phyloP scores from a whole-genome alignment of 2,888 invertebrate species.

The Pimpla rufipes region DNA sequence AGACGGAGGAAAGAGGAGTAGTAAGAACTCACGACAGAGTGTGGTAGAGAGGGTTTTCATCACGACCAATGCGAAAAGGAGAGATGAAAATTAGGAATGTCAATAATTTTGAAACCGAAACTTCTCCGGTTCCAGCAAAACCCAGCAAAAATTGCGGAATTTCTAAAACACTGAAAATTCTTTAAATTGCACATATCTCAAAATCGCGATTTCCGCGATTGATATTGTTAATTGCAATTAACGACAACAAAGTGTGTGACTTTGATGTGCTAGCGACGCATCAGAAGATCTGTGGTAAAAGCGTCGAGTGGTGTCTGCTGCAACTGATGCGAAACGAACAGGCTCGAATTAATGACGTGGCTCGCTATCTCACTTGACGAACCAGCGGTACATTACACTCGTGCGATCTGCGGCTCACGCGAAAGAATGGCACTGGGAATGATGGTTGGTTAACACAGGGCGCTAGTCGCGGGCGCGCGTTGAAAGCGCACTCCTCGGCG shows the following conservation, averaged over 20 bases:
- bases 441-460: conserved; percentile 54
- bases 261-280: conserved; percentile 29
- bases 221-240: conserved; percentile 51
- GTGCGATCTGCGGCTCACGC: conserved; percentile 13
- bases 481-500: conserved; percentile 34
- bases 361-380: conserved; percentile 41
- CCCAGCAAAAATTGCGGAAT: no score
- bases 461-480: conserved; percentile 17
- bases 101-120: no score
- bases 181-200: neutral
- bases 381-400: conserved; percentile 44
- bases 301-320: conserved; percentile 12
- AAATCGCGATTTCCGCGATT: neutral
- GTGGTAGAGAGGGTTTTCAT: conserved; percentile 69
- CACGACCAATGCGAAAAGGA: conserved; percentile 51
- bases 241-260: conserved; percentile 40
- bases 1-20: conserved; percentile 65
- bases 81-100: conserved; percentile 48
- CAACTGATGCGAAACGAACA: conserved; percentile 38
- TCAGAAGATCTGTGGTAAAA: conserved; percentile 1
- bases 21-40: conserved; percentile 55
- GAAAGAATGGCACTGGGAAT: conserved; percentile 45
- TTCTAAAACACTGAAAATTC: no score
- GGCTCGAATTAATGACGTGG: conserved; percentile 55
- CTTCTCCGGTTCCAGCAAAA: no score